Conservation (phyloP, 1,140 invertebrate genomes). For the Microplitis mediator region DNA sequence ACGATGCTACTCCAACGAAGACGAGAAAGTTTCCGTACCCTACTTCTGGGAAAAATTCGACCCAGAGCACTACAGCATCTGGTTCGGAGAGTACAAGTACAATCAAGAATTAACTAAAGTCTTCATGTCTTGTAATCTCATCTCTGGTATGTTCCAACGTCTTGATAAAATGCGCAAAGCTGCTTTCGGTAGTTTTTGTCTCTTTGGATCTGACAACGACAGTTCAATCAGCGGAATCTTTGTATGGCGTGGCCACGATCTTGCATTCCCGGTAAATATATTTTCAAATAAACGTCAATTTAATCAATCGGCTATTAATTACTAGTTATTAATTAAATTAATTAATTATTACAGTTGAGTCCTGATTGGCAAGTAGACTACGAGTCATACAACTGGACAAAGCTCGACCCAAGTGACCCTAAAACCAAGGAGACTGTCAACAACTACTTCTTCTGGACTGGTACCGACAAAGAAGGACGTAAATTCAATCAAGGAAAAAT, state of each 20-base stretch:
- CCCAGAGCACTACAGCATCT: constrained; percentile 95
- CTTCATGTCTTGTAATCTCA: constrained; percentile 60
- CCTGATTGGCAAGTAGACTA: constrained; percentile 97
- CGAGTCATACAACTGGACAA: constrained; percentile 96
- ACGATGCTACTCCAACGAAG: constrained; percentile 95
- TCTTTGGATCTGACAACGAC: constrained; percentile 93
- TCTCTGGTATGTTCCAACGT: constrained; percentile 91
- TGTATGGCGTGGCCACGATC: constrained; percentile 94
- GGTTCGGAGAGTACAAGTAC: constrained; percentile 97
- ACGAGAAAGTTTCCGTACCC: constrained; percentile 89
- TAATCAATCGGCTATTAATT: not conserved
- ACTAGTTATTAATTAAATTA: not conserved
- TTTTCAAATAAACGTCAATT: not conserved
- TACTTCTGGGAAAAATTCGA: constrained; percentile 99
- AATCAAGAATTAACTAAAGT: constrained; percentile 88
- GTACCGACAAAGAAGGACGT: constrained; percentile 84
- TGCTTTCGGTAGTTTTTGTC: constrained; percentile 90
- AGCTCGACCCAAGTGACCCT: constrained; percentile 82
- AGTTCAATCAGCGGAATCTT: constrained; percentile 95
- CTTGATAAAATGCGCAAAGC: constrained; percentile 97
- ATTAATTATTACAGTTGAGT: constrained; percentile 69
- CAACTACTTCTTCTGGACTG: constrained; percentile 93
- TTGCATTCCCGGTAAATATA: constrained; percentile 81
- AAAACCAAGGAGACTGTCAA: constrained; percentile 90
- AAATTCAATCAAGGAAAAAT: constrained; percentile 99